A percentile compares a stretch with the other conserved stretches of the same genome.
These are phyloP conservation scores for Phaedon cochleariae DNA, from an alignment of 2,888 invertebrate genomes.

Conservation along the genomic window DNA sequence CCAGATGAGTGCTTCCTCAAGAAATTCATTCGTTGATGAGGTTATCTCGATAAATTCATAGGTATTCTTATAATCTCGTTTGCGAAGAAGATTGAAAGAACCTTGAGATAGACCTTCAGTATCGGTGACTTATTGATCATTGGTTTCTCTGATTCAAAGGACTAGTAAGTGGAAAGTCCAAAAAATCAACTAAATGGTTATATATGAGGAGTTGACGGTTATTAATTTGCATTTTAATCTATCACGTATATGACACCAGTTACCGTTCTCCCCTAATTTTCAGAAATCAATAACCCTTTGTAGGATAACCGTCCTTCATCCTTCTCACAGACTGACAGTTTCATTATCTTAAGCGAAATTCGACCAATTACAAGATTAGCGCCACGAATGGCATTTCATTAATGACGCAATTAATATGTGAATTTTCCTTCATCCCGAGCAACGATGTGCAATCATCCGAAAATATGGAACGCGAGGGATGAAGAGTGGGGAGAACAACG, in stretches of 20 bases:
- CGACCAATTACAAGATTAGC: conserved; percentile 55
- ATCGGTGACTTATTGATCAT: too few relatives aligned
- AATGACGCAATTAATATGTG: conserved; percentile 57
- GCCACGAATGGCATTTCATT: conserved; percentile 54
- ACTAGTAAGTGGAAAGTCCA: too few relatives aligned
- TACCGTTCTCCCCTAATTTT: not conserved
- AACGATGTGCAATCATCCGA: conserved; percentile 56
- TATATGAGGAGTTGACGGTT: too few relatives aligned
- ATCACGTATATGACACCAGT: not conserved
- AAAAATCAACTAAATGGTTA: too few relatives aligned
- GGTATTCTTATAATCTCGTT: too few relatives aligned
- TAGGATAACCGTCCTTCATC: not conserved
- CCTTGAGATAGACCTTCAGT: too few relatives aligned
- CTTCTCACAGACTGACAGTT: conserved; percentile 44
- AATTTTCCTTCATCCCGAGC: conserved; percentile 54
- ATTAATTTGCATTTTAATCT: too few relatives aligned
- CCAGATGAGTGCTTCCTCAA: too few relatives aligned
- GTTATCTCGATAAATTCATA: too few relatives aligned
- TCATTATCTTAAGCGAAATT: conserved; percentile 48
- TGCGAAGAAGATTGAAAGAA: too few relatives aligned
- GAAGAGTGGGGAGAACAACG: conserved; percentile 10
- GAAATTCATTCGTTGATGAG: too few relatives aligned
- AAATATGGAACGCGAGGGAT: conserved; percentile 49
- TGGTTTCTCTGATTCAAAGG: too few relatives aligned
- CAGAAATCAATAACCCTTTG: not conserved